These are phyloP conservation scores for Arvicanthis niloticus DNA, from an alignment of 2,113 vertebrate genomes.

Conservation along the genomic window DNA sequence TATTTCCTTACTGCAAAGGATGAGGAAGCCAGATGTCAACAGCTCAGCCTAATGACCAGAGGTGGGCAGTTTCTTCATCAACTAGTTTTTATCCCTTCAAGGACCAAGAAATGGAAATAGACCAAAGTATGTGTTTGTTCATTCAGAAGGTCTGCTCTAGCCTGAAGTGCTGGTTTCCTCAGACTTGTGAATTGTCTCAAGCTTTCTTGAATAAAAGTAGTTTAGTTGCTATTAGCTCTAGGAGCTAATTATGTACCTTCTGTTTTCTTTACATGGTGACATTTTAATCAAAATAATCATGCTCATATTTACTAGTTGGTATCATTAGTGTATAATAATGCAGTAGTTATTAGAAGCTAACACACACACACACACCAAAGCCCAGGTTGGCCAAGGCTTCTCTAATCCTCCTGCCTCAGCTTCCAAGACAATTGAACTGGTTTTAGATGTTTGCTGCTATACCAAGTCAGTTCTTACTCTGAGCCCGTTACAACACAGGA, in stretches of 20 bases:
- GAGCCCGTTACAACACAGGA: neutral
- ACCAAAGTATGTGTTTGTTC: neutral
- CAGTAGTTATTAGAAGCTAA: neutral
- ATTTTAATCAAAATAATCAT: conserved; percentile 29
- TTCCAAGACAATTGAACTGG: neutral
- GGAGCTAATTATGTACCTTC: neutral
- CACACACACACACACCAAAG: neutral
- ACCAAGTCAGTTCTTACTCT: neutral
- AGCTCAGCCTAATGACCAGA: neutral
- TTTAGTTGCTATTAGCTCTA: conserved; percentile 13
- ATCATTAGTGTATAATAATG: neutral
- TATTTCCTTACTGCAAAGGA: neutral
- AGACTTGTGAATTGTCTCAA: neutral
- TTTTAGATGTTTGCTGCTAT: neutral
- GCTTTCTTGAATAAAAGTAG: neutral
- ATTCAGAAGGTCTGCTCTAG: neutral
- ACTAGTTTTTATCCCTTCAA: neutral
- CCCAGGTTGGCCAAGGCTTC: neutral
- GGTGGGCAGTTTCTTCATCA: neutral
- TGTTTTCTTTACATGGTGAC: conserved; percentile 39
- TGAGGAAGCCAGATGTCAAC: neutral
- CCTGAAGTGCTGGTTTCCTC: neutral
- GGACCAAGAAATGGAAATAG: neutral
- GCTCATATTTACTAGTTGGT: neutral
- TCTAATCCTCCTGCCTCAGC: neutral